phyloP scores from a whole-genome alignment of 2,888 invertebrate species.

The Drosophila helvetica region DNA sequence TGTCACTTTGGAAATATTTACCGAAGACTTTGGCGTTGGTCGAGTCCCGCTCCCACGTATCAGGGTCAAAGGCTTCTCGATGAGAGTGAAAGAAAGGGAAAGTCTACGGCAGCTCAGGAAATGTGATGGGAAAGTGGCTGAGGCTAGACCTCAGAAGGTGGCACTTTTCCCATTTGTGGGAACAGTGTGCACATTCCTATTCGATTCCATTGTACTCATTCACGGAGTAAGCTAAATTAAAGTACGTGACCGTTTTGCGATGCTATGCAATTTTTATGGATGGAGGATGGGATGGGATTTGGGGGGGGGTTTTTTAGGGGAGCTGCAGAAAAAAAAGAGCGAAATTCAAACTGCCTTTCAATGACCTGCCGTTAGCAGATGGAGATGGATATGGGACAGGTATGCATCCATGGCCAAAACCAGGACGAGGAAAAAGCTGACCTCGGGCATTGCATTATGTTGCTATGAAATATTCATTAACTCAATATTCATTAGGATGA shows the following conservation, averaged over 20 bases:
- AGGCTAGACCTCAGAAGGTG: background rate
- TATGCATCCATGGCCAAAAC: slow-evolving; percentile 1
- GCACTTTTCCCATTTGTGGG: slow-evolving; percentile 25
- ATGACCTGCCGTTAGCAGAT: background rate
- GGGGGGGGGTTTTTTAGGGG: slow-evolving; percentile 39
- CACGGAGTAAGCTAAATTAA: slow-evolving; percentile 77
- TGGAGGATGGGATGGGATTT: slow-evolving; percentile 10
- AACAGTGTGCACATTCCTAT: slow-evolving; percentile 56
- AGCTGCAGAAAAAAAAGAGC: background rate
- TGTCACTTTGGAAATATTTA: background rate
- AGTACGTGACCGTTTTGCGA: slow-evolving; percentile 70
- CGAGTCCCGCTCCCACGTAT: slow-evolving; percentile 27
- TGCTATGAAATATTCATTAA: slow-evolving; percentile 74
- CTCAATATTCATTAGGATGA: slow-evolving; percentile 69
- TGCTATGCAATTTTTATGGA: slow-evolving; percentile 71
- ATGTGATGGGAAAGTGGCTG: background rate
- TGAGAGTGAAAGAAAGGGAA: background rate
- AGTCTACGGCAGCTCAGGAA: slow-evolving; percentile 6
- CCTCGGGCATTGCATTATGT: slow-evolving; percentile 31
- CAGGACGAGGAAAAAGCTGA: slow-evolving; percentile 11
- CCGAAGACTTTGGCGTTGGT: background rate
- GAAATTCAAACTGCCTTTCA: no score
- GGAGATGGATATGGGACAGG: background rate
- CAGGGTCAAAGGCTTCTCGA: slow-evolving; percentile 19
- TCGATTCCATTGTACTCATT: slow-evolving; percentile 74